Conservation (phyloP, 2,888 invertebrate genomes). For the Lasioglossum vierecki region DNA sequence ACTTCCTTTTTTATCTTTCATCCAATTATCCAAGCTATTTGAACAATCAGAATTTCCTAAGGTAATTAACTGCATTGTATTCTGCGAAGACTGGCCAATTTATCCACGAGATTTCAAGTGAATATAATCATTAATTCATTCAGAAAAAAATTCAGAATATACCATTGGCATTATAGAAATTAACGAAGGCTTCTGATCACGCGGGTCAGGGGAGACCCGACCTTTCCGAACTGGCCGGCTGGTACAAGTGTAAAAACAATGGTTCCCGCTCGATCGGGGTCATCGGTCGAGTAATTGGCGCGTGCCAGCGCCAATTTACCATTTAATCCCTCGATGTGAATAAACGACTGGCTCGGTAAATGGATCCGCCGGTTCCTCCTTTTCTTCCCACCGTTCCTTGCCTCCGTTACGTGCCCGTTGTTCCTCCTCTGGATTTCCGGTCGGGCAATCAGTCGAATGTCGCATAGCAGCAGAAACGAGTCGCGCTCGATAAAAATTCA, state of each 20-base stretch:
- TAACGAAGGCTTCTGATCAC: too few relatives aligned
- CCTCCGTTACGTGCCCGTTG: not conserved
- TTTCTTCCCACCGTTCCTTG: not conserved
- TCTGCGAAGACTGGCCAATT: not conserved
- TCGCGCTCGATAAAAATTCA: slow-evolving; percentile 35
- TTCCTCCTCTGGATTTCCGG: not conserved
- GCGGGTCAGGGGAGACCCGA: not conserved
- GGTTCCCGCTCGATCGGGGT: slow-evolving; percentile 26
- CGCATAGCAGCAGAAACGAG: not conserved
- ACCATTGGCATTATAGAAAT: not conserved
- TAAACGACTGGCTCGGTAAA: slow-evolving; percentile 44
- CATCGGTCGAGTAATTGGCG: slow-evolving; percentile 50
- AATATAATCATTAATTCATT: not conserved
- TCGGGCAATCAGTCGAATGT: slow-evolving; percentile 36
- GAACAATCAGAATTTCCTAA: not conserved
- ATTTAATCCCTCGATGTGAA: slow-evolving; percentile 64
- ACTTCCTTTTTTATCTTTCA: not conserved
- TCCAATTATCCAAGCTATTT: not conserved
- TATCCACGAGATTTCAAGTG: not conserved
- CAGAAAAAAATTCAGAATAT: not conserved
- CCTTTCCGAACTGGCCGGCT: not conserved
- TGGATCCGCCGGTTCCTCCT: slow-evolving; percentile 33
- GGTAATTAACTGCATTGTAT: not conserved
- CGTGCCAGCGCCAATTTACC: slow-evolving; percentile 58
- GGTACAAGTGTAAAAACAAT: slow-evolving; percentile 55